Conservation (phyloP, 2,888 invertebrate species). For the Tanypteryx hageni region DNA sequence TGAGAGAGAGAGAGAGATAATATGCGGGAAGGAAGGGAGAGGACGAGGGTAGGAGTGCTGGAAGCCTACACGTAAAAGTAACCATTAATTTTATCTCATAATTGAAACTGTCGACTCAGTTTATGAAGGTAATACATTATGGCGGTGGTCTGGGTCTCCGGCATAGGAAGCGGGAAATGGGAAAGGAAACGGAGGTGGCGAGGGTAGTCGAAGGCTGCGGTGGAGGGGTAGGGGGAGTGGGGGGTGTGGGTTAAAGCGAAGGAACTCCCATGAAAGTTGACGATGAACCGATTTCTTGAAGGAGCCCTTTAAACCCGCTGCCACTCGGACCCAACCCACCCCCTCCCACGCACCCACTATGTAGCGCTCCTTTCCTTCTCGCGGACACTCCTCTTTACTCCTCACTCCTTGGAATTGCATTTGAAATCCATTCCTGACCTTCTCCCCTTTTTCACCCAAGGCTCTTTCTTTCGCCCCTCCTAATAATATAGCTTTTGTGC, state of each 20-base stretch:
- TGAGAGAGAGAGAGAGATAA: not conserved
- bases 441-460: not conserved
- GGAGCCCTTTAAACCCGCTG: not conserved
- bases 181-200: not conserved
- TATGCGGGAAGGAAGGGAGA: not conserved
- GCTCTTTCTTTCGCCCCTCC: not conserved
- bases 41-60: constrained; percentile 23
- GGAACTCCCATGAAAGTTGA: constrained; percentile 41
- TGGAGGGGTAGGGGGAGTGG: not conserved
- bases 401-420: not conserved
- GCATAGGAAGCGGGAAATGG: not conserved
- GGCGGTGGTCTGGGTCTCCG: constrained; percentile 27
- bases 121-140: constrained; percentile 65
- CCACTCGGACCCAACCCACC: not conserved
- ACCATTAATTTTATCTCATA: constrained; percentile 65
- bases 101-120: constrained; percentile 65
- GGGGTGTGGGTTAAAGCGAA: not conserved
- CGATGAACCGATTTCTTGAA: constrained; percentile 54
- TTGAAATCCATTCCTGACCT: not conserved
- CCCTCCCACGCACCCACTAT: not conserved
- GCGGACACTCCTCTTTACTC: too few species aligned
- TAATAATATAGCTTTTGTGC: not conserved
- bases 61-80: constrained; percentile 57
- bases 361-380: not conserved
- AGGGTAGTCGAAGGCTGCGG: not conserved